phyloP scores from a whole-genome alignment of 2,888 invertebrate genomes.

The Timema cristinae region DNA sequence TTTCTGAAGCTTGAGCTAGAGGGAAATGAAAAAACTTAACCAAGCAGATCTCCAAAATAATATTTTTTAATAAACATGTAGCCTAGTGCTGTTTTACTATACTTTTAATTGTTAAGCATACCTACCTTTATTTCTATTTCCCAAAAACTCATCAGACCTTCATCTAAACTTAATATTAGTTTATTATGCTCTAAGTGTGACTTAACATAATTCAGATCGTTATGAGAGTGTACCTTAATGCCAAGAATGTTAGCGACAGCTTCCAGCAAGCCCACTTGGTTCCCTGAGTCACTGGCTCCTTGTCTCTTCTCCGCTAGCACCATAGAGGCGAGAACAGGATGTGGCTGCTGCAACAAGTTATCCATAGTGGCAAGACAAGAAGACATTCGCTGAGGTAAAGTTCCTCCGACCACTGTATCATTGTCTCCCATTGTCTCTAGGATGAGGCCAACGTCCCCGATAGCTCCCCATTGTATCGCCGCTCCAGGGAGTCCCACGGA shows the following conservation, averaged over 20 bases:
- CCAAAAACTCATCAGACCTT: too few species aligned
- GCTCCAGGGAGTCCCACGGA: conserved; percentile 75
- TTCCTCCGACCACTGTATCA: conserved; percentile 90
- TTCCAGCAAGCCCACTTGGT: conserved; percentile 63
- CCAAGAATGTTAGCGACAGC: conserved; percentile 86
- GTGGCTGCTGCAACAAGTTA: conserved; percentile 82
- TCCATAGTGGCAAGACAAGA: conserved; percentile 90
- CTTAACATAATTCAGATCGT: too few species aligned
- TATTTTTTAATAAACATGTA: too few species aligned
- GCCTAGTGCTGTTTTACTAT: too few species aligned
- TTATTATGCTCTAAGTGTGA: neutral
- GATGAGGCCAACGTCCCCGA: conserved; percentile 94
- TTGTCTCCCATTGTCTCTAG: conserved; percentile 86
- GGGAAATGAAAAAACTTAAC: too few species aligned
- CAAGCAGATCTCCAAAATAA: too few species aligned
- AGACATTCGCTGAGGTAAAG: conserved; percentile 91
- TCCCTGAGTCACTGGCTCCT: conserved; percentile 47
- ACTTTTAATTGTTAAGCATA: too few species aligned
- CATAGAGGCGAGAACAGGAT: conserved; percentile 75
- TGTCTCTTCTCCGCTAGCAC: conserved; percentile 84
- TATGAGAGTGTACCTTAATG: conserved; percentile 33
- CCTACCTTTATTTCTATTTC: too few species aligned
- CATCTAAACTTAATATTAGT: neutral
- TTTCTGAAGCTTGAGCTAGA: too few species aligned
- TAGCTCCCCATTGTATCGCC: conserved; percentile 98